Evolutionary conservation across 2,888 invertebrate genomes (phyloP).

Genomic region (Caenorhabditis sulstoni): DNA sequence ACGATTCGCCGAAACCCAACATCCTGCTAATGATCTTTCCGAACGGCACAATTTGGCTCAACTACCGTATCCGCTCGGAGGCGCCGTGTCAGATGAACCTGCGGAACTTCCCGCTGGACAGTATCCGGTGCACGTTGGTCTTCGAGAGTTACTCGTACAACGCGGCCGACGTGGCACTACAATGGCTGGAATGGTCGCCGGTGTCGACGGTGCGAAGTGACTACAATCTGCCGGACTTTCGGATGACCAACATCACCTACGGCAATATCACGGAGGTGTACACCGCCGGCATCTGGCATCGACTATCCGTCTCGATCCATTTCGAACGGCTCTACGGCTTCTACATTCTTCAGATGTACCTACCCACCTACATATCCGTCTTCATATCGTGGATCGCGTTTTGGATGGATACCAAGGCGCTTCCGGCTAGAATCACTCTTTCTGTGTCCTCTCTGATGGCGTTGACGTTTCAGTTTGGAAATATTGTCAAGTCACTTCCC

Average conservation of each 20-base stretch:
- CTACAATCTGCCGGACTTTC: constrained; percentile 79
- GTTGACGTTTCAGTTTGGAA: constrained; percentile 80
- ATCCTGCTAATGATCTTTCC: constrained; percentile 80
- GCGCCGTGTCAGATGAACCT: constrained; percentile 77
- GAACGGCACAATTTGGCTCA: constrained; percentile 79
- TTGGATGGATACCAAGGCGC: constrained; percentile 79
- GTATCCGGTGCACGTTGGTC: constrained; percentile 75
- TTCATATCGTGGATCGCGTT: constrained; percentile 80
- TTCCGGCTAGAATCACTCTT: constrained; percentile 79
- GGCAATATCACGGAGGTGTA: constrained; percentile 76
- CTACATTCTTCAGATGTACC: constrained; percentile 79
- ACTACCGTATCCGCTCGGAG: constrained; percentile 79
- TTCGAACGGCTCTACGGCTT: constrained; percentile 80
- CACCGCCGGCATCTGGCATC: constrained; percentile 80
- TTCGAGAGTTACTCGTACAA: constrained; percentile 79
- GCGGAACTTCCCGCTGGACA: constrained; percentile 76
- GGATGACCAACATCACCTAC: constrained; percentile 76
- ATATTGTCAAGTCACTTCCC: constrained; percentile 77
- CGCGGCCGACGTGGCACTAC: constrained; percentile 77
- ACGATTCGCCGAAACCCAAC: constrained; percentile 80
- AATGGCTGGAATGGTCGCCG: constrained; percentile 79
- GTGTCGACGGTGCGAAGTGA: constrained; percentile 74
- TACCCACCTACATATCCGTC: constrained; percentile 80
- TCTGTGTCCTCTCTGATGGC: constrained; percentile 80
- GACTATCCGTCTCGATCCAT: constrained; percentile 75